Evolutionary conservation across 2,113 vertebrate species (phyloP), one percentile per base, ranked within the genome.

Genomic region (Lontra canadensis): DNA sequence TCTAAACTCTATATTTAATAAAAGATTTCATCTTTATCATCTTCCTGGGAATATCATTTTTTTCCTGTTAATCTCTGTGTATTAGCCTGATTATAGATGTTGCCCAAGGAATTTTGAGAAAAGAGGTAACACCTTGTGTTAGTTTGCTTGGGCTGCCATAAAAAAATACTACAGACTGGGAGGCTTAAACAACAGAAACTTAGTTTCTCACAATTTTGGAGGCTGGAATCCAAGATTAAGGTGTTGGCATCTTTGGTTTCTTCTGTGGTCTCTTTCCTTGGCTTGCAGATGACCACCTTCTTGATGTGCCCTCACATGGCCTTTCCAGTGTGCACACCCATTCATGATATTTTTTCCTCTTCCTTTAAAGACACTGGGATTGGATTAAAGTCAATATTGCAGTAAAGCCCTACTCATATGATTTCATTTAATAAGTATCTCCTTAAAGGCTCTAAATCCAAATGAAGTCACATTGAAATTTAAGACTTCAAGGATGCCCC

Each of bases 241-340:
- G 6, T 55, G 9, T 14, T 78, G 4, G 2, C 4, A 25, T 20
- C 3, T 15, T 47, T 39, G n/a, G 0, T 65, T 67, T 44, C 31
- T 81, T 25, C 59, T 9, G 31, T 84, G 17, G 7, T 25, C 5
- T 89, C 44, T 88, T 3, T 67, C 25, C n/a, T 49, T 57, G 55
- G 17, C 10, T 61, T 86, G 5, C 4, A 29, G 34, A 23, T 9
- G 7, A 9, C 8, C 14, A 5, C 9, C 5, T 26, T 71, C 42
- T 92, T 2, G 1, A 36, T 59, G 0, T 69, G 14, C 6, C 12
- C 2, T 42, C 69, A n/a, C 1, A 0, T 17, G 29, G 6, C 11
- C n/a, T 73, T 36, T 29, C 39, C 44, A 44, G 9, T 52, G 9
- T 31, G 21, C 29, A 59, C 2, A 31, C 0, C 1, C 0, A 23